Conservation (phyloP, 2,888 invertebrate species). For the Ypsolopha scabrella region DNA sequence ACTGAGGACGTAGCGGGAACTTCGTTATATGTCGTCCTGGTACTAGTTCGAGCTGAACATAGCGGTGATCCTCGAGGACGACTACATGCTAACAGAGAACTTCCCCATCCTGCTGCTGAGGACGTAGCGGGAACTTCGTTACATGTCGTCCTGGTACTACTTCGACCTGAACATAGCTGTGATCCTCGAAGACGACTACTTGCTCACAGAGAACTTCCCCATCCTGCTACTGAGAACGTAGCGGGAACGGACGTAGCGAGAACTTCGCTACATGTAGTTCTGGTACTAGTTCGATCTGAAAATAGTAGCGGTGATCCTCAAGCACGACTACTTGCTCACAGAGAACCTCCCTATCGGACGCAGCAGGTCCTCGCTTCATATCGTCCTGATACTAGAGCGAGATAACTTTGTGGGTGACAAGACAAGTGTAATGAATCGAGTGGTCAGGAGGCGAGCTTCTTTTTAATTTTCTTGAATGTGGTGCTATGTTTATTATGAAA, state of each 20-base stretch:
- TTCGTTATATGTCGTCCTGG: not conserved
- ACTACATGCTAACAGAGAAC: constrained; percentile 87
- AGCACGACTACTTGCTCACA: no score
- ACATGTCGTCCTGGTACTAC: no score
- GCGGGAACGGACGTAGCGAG: no score
- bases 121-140: constrained; percentile 6
- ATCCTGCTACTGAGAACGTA: constrained; percentile 49
- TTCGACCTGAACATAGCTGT: constrained; percentile 23
- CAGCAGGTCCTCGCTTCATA: no score
- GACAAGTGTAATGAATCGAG: no score
- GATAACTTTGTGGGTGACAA: no score
- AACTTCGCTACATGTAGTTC: not conserved
- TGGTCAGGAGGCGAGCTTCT: no score
- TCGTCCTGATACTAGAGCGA: no score
- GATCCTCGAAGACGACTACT: constrained; percentile 82
- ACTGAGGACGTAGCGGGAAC: constrained; percentile 10
- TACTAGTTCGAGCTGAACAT: constrained; percentile 19
- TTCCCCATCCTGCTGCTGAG: constrained; percentile 73
- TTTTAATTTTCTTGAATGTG: no score
- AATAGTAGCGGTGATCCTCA: constrained; percentile 56
- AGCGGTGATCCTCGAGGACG: constrained; percentile 74
- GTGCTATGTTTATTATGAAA: no score
- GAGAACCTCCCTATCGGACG: no score
- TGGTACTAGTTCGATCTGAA: no score
- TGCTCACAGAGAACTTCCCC: constrained; percentile 91